Conservation (phyloP, 2,888 invertebrate species). For the Hypolimnas misippus region DNA sequence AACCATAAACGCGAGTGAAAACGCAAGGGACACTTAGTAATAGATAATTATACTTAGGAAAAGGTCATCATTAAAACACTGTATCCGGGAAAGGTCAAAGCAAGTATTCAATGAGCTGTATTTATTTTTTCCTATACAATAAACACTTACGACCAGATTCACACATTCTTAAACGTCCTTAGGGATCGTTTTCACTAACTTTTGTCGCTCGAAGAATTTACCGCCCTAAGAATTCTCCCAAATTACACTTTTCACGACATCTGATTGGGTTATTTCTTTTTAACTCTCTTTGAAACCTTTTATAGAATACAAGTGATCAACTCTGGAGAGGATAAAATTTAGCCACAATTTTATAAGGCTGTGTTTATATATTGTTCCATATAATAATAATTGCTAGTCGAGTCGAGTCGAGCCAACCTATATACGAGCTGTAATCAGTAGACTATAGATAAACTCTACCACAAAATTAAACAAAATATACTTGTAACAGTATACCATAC, state of each 20-base stretch:
- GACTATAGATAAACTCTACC: too few relatives aligned
- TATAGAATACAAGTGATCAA: constrained; percentile 1
- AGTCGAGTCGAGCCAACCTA: too few relatives aligned
- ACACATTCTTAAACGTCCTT: background rate
- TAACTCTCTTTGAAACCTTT: constrained; percentile 2
- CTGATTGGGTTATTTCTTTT: constrained; percentile 1
- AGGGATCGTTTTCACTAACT: constrained; percentile 12
- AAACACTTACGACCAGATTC: background rate
- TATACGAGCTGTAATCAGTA: too few relatives aligned
- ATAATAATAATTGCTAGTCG: background rate
- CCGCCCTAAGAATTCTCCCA: background rate
- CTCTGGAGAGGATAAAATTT: background rate
- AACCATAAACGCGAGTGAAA: too few relatives aligned
- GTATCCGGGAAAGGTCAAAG: too few relatives aligned
- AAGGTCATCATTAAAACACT: too few relatives aligned
- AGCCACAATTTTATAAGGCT: background rate
- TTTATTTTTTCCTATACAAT: too few relatives aligned
- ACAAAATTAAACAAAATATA: too few relatives aligned
- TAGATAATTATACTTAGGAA: too few relatives aligned
- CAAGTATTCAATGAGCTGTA: too few relatives aligned
- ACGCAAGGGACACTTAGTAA: too few relatives aligned
- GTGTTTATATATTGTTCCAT: background rate
- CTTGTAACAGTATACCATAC: too few relatives aligned
- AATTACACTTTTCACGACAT: constrained; percentile 1
- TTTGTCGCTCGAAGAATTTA: constrained; percentile 11